phyloP scores from a whole-genome alignment of 2,113 vertebrate genomes.

The Cyprichromis sp. region DNA sequence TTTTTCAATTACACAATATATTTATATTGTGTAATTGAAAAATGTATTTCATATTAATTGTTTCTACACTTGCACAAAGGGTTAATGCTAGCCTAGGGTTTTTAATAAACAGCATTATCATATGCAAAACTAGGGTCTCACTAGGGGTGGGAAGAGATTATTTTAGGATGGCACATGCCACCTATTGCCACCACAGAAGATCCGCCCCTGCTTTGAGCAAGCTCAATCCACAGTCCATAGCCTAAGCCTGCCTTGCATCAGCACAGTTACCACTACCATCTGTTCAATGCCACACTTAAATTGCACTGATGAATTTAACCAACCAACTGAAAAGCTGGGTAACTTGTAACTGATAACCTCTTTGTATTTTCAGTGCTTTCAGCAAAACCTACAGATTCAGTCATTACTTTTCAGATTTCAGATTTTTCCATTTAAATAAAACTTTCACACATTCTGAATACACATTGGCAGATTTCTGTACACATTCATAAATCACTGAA shows the following conservation, averaged over 20 bases:
- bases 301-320: background rate
- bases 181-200: background rate
- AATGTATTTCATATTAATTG: background rate
- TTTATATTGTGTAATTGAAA: background rate
- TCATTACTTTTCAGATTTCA: background rate
- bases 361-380: background rate
- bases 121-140: background rate
- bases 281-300: background rate
- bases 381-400: background rate
- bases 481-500: background rate
- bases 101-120: background rate
- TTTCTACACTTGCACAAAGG: background rate
- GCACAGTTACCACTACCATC: background rate
- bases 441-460: background rate
- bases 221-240: background rate
- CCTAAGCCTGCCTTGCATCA: background rate
- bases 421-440: background rate
- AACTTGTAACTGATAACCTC: background rate
- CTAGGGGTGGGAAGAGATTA: background rate
- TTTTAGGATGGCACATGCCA: background rate
- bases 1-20: background rate
- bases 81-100: background rate
- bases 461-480: background rate
- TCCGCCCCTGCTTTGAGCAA: background rate
- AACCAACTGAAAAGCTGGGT: background rate